Base-by-base conservation (phyloP, 2,113 vertebrate genomes). In the Cyprinodon tularosa region DNA sequence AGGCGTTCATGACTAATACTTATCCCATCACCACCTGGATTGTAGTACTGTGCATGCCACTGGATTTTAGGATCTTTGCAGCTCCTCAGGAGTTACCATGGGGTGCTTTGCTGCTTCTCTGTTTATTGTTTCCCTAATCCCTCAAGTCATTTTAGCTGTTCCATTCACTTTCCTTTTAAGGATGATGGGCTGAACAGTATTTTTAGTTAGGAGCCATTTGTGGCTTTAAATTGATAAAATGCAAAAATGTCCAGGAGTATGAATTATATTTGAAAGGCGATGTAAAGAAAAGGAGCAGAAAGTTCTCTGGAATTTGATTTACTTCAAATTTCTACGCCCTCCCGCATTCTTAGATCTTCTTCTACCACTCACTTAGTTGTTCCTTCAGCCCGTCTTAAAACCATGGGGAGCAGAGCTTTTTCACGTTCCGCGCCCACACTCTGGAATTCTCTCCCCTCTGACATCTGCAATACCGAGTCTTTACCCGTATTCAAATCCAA, bases 281-380 rank as follows among this genome's bases (percentile, higher is more conserved):
- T 57, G 20, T 57, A 57, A 20, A n/a, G n/a, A 13, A 44, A 44
- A 81, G 62, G 82, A 85, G 76, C 83, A 84, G 68, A 78, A 75
- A 66, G 45, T 38, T 72, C 82, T 69, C 72, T 81, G 45, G 0
- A 72, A 74, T 48, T 77, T 65, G n/a, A n/a, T n/a, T n/a, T n/a
- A n/a, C n/a, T n/a, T n/a, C n/a, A n/a, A n/a, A n/a, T n/a, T n/a
- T n/a, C n/a, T n/a, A n/a, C n/a, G n/a, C n/a, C n/a, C n/a, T n/a
- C n/a, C n/a, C n/a, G n/a, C n/a, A n/a, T n/a, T n/a, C n/a, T n/a
- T n/a, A n/a, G n/a, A n/a, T n/a, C n/a, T n/a, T n/a, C n/a, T n/a
- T n/a, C n/a, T n/a, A n/a, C n/a, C n/a, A n/a, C n/a, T n/a, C n/a
- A n/a, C n/a, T n/a, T n/a, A n/a, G n/a, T n/a, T n/a, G n/a, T n/a